Base-by-base conservation (phyloP, 2,888 invertebrate species). In the Bellardia bayeri region DNA sequence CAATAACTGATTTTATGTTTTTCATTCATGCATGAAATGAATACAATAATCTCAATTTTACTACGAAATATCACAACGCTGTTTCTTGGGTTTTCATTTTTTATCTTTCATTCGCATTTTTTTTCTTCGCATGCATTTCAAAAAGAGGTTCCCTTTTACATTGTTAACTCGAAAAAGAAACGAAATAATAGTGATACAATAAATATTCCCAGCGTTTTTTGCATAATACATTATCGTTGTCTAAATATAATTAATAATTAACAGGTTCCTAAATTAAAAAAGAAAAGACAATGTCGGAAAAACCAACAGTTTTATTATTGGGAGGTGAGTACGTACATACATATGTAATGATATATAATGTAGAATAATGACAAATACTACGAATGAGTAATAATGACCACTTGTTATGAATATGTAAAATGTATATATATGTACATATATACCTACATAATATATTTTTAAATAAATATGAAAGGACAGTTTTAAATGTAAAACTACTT, bases 291-390 rank as follows among this genome's bases (percentile, higher is more conserved):
- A 92, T 92, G 92, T 90, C 92, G 83, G 91, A 92, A 72, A 94
- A 94, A 90, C 93, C 94, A 85, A 92, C 91, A 81, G 92, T 94
- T 81, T 90, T 94, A 83, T 91, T 94, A 89, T 91, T 94, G 86
- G 94, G 94, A 89, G 94, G 94, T 94, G 91, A 91, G 91, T 61
- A 30, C 33, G 40, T 69, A 37, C 37, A 56, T 69, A 37, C 37
- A 56, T 23, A 23, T 23, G 23, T 23, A 23, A 23, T 23, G 23
- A 23, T 23, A 23, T 23, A 54, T n/a, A 1, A 37, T 23, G 11
- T 8, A 40, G 2, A 68, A 23, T 71, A 69, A 37, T 79, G 56
- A 69, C 78, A 72, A 71, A 61, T 71, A 69, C 45, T 75, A 75
- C 49, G 58, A 81, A 75, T 85, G 85, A 85, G 81, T 85, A 85